These are phyloP conservation scores for Acyrthosiphon pisum DNA, from an alignment of 1,140 invertebrate species.

Conservation along the genomic window DNA sequence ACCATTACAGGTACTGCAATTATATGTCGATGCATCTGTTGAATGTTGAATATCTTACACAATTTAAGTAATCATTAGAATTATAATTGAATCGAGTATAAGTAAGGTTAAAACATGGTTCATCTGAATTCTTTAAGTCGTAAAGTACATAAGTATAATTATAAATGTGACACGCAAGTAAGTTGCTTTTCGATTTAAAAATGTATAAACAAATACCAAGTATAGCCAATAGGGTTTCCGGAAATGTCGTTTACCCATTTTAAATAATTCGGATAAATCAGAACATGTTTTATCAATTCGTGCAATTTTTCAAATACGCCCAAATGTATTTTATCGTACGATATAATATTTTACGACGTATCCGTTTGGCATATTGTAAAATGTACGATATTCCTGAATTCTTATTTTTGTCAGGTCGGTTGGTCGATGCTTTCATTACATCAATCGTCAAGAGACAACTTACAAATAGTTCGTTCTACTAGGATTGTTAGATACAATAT, in stretches of 20 bases:
- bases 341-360: neutral
- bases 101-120: neutral
- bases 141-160: neutral
- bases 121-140: neutral
- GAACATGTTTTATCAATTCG: neutral
- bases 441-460: neutral
- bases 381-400: too few species aligned
- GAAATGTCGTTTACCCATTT: neutral
- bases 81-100: neutral
- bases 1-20: too few species aligned
- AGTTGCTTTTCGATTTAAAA: neutral
- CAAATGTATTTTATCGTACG: neutral
- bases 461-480: neutral
- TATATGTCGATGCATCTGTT: too few species aligned
- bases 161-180: neutral
- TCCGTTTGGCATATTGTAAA: too few species aligned
- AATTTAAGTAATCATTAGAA: neutral
- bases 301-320: neutral
- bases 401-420: too few species aligned
- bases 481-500: neutral
- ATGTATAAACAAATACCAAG: neutral
- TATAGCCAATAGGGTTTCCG: neutral
- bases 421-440: neutral
- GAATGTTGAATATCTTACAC: neutral
- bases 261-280: neutral